These are phyloP conservation scores for Buphagus erythrorhynchus DNA, from an alignment of 2,797 vertebrate genomes.

Conservation along the genomic window DNA sequence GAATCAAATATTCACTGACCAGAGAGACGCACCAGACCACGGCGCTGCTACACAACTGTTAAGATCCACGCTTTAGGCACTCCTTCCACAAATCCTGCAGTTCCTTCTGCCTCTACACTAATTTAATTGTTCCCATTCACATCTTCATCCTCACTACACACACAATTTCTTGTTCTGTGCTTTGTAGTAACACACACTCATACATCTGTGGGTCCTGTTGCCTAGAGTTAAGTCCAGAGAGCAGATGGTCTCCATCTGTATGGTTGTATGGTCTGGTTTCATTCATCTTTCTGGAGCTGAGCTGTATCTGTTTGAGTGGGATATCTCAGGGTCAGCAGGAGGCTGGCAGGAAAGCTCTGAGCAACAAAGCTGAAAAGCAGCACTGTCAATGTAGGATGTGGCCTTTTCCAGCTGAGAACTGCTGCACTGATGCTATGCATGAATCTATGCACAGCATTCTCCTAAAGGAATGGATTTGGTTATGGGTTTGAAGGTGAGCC, in stretches of 20 bases:
- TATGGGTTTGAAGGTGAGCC: not conserved
- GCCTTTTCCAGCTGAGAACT: not conserved
- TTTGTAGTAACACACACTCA: not conserved
- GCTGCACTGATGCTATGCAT: not conserved
- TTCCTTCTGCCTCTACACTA: not conserved
- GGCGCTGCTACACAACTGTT: not conserved
- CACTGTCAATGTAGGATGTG: fast-evolving
- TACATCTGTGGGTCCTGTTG: not conserved
- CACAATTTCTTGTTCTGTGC: not conserved
- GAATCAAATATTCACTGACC: not conserved
- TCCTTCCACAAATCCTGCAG: not conserved
- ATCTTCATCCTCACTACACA: not conserved
- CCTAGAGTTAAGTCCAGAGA: not conserved
- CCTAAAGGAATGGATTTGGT: not conserved
- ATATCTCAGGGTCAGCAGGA: not conserved
- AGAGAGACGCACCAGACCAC: not conserved
- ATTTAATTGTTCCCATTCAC: not conserved
- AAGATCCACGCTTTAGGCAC: not conserved
- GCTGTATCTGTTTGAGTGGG: not conserved
- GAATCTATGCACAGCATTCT: not conserved
- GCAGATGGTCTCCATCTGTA: not conserved
- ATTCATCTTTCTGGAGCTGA: not conserved
- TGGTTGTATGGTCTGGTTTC: not conserved
- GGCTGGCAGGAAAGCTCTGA: not conserved
- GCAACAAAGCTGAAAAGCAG: not conserved